These are phyloP conservation scores for Amblyjoppa fuscipennis DNA, from an alignment of 2,888 invertebrate genomes.

Conservation along the genomic window DNA sequence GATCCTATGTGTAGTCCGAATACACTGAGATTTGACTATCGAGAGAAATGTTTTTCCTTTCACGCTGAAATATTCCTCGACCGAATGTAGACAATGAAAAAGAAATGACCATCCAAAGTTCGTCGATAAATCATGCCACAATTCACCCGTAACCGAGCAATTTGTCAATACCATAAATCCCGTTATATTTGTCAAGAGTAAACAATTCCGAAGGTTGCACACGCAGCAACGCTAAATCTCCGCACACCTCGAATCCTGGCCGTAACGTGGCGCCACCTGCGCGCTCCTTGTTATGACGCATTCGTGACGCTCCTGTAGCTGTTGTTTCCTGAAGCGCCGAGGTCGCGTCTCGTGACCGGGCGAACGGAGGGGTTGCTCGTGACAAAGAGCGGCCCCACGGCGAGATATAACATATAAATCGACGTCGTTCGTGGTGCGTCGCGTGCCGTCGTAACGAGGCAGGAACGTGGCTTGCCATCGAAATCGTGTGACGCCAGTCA, in stretches of 20 bases:
- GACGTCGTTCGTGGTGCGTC: background rate
- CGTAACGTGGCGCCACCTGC: constrained; percentile 61
- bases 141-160: background rate
- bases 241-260: background rate
- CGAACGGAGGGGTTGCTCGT: constrained; percentile 63
- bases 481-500: background rate
- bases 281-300: constrained; percentile 38
- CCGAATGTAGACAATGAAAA: too few species aligned
- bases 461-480: constrained; percentile 20
- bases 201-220: background rate
- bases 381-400: constrained; percentile 34
- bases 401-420: constrained; percentile 14
- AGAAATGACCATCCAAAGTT: too few species aligned
- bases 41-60: background rate
- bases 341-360: constrained; percentile 63
- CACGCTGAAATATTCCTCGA: background rate
- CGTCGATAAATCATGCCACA: too few species aligned
- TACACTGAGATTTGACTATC: background rate
- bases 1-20: background rate
- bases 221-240: background rate
- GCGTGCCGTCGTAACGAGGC: background rate
- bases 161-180: background rate
- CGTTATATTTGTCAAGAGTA: background rate
- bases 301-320: constrained; percentile 31
- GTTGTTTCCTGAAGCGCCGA: constrained; percentile 48